phyloP scores from a whole-genome alignment of 2,888 invertebrate genomes.

The Epinotia bilunana region DNA sequence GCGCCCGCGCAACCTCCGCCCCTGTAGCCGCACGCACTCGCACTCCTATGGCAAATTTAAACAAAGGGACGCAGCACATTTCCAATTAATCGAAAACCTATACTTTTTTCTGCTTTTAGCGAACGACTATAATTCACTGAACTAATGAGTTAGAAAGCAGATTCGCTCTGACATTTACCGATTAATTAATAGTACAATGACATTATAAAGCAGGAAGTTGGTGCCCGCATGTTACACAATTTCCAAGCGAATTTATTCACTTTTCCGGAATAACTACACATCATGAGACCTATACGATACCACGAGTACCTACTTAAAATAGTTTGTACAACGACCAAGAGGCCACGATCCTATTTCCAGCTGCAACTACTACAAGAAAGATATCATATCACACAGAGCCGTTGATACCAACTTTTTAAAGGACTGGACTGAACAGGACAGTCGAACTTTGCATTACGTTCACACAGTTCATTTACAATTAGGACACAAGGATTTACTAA shows the following conservation, averaged over 20 bases:
- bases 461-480: not conserved
- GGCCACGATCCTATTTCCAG: conserved; percentile 21
- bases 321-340: not conserved
- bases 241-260: conserved; percentile 47
- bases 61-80: conserved; percentile 64
- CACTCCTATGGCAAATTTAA: conserved; percentile 64
- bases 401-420: not conserved
- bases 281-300: not conserved
- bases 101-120: conserved; percentile 19
- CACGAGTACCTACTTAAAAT: not conserved
- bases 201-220: conserved; percentile 54
- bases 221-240: conserved; percentile 68
- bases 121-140: conserved; percentile 42
- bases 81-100: conserved; percentile 29
- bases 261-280: conserved; percentile 2
- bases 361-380: not conserved
- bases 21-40: conserved; percentile 59
- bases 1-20: conserved; percentile 62
- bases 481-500: not conserved
- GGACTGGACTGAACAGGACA: not conserved
- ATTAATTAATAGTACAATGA: conserved; percentile 63
- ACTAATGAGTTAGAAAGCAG: conserved; percentile 56
- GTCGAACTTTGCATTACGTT: not conserved
- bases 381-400: not conserved
- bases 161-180: conserved; percentile 60